Percentiles rank a stretch among this genome's conserved stretches.
phyloP scores from a whole-genome alignment of 1,140 invertebrate species.

The Drosophila prosaltans region DNA sequence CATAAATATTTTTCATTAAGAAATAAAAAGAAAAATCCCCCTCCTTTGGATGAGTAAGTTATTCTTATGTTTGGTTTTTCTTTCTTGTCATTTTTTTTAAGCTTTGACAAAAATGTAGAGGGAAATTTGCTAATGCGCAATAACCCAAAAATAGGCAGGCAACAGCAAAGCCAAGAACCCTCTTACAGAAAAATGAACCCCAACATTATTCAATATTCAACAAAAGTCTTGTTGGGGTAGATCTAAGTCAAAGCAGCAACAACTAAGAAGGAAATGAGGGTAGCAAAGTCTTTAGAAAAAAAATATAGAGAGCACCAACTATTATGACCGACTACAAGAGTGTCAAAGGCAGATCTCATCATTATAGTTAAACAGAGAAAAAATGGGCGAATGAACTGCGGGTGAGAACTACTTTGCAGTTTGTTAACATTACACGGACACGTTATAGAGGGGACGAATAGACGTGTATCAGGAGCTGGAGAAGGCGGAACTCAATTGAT shows the following conservation, averaged over 20 bases:
- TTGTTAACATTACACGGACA: slow-evolving; percentile 55
- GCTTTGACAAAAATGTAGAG: background rate
- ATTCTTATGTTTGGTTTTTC: background rate
- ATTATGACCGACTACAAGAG: slow-evolving; percentile 66
- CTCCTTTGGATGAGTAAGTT: background rate
- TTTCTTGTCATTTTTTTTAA: slow-evolving; percentile 16
- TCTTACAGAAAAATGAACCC: slow-evolving; percentile 1
- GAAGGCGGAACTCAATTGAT: slow-evolving; percentile 59
- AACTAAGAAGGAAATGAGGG: slow-evolving; percentile 37
- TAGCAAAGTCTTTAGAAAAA: slow-evolving; percentile 67
- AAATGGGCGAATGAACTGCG: slow-evolving; percentile 73
- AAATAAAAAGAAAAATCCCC: no score
- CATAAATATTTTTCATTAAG: no score
- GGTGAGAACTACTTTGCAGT: slow-evolving; percentile 61
- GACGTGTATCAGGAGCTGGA: background rate
- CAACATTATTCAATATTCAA: slow-evolving; percentile 36
- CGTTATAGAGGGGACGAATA: background rate
- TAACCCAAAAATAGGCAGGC: slow-evolving; percentile 41
- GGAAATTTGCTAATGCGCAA: slow-evolving; percentile 45
- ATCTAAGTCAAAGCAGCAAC: slow-evolving; percentile 31
- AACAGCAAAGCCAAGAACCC: slow-evolving; percentile 29
- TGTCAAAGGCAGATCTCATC: slow-evolving; percentile 65
- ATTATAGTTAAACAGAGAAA: slow-evolving; percentile 36
- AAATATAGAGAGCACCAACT: slow-evolving; percentile 50
- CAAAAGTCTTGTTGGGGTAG: slow-evolving; percentile 59